Evolutionary conservation across 2,797 vertebrate species (phyloP).

Genomic region (Xenentodon cancila): DNA sequence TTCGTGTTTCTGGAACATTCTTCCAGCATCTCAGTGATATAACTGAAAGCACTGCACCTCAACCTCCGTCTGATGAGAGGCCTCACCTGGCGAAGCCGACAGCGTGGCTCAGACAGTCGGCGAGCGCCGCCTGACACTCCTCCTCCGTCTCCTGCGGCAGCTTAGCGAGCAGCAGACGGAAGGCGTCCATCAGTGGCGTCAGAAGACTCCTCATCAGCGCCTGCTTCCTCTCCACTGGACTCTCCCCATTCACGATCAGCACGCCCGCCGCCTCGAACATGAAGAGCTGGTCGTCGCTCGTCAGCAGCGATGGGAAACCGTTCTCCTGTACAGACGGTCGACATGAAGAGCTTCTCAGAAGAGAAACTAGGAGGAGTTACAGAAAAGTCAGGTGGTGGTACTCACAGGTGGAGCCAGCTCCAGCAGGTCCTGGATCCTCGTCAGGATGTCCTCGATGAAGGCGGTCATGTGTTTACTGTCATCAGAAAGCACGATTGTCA

Average conservation of each 20-base stretch:
- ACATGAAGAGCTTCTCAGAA: neutral
- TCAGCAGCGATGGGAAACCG: conserved; percentile 90
- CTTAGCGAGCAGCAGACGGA: conserved; percentile 91
- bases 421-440: conserved; percentile 94
- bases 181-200: conserved; percentile 92
- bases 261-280: conserved; percentile 97
- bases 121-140: conserved; percentile 89
- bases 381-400: no score
- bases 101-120: conserved; percentile 94
- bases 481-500: neutral
- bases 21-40: no score
- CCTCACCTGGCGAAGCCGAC: conserved; percentile 92
- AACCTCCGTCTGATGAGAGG: no score
- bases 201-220: conserved; percentile 94
- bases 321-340: conserved; percentile 86
- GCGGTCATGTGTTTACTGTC: conserved; percentile 96
- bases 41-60: no score
- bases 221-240: conserved; percentile 91
- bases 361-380: neutral
- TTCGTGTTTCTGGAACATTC: no score
- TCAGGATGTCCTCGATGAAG: conserved; percentile 95
- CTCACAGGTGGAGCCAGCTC: conserved; percentile 93
- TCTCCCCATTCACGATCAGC: conserved; percentile 93
- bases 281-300: conserved; percentile 97
- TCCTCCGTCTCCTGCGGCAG: conserved; percentile 89